These are phyloP conservation scores for Eulemur macaco DNA, from an alignment of 2,113 vertebrate genomes.

Conservation along the genomic window DNA sequence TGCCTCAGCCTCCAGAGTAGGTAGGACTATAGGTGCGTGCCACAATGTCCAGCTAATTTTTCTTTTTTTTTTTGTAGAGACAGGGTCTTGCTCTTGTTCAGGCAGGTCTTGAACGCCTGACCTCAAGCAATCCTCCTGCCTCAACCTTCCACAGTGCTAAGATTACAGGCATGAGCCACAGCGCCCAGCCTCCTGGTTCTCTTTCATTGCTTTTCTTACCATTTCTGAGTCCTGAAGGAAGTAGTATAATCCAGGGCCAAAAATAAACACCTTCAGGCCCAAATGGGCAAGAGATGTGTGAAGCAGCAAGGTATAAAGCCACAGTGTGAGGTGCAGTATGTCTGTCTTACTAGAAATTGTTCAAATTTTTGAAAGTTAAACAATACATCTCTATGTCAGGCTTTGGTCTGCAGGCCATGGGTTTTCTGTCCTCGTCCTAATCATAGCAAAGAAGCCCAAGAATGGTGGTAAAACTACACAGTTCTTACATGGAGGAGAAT, in stretches of 20 bases:
- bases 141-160: too few species aligned
- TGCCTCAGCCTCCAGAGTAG: too few species aligned
- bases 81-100: too few species aligned
- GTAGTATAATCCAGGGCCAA: neutral
- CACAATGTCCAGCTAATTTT: too few species aligned
- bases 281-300: neutral
- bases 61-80: too few species aligned
- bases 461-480: neutral
- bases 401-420: neutral
- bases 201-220: neutral
- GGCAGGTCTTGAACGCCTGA: too few species aligned
- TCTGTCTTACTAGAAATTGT: too few species aligned
- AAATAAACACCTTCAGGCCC: neutral
- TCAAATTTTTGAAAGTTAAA: neutral
- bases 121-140: too few species aligned
- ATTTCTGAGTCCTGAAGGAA: neutral
- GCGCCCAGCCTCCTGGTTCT: too few species aligned
- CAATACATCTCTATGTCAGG: too few species aligned
- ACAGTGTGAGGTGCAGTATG: neutral
- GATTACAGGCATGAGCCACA: too few species aligned
- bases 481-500: neutral
- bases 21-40: too few species aligned
- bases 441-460: neutral
- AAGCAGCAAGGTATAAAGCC: neutral
- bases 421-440: neutral